Evolutionary conservation across 2,888 invertebrate species (phyloP).

Genomic region (Pimpla rufipes): DNA sequence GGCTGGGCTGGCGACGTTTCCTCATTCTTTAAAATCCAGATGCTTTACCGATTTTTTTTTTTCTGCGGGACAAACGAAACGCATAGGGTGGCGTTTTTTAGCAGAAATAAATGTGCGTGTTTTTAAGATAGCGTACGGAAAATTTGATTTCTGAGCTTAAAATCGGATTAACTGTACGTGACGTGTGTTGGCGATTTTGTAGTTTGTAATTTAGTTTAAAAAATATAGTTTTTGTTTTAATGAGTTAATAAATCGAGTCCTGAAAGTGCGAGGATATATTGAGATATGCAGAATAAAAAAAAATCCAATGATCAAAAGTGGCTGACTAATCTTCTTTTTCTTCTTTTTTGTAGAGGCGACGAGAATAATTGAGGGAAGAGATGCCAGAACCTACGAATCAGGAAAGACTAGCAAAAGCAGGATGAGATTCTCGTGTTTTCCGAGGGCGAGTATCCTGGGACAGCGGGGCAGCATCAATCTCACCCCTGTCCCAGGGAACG

Average conservation of each 20-base stretch:
- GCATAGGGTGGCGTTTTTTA: too few relatives aligned
- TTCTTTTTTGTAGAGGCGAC: conserved; percentile 15
- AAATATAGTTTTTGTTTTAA: not conserved
- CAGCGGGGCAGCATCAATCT: conserved; percentile 82
- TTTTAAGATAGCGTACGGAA: too few relatives aligned
- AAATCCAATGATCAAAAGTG: too few relatives aligned
- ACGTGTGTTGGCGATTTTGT: not conserved
- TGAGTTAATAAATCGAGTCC: too few relatives aligned
- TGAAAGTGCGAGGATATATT: too few relatives aligned
- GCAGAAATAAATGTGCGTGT: too few relatives aligned
- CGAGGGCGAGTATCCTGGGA: conserved; percentile 80
- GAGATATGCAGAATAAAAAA: too few relatives aligned
- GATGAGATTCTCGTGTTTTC: conserved; percentile 83
- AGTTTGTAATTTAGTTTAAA: not conserved
- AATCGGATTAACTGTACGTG: too few relatives aligned
- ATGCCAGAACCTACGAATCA: conserved; percentile 45
- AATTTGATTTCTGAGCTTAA: too few relatives aligned
- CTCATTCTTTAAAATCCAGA: not conserved
- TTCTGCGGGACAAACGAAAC: too few relatives aligned
- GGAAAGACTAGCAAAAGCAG: conserved; percentile 57
- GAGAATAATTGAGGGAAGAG: conserved; percentile 18
- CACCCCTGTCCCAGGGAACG: conserved; percentile 76
- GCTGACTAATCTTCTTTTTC: not conserved
- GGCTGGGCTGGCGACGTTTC: not conserved
- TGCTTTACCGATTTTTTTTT: not conserved